Evolutionary conservation across 2,888 invertebrate genomes (phyloP).

Genomic region (Yponomeuta evonymella): DNA sequence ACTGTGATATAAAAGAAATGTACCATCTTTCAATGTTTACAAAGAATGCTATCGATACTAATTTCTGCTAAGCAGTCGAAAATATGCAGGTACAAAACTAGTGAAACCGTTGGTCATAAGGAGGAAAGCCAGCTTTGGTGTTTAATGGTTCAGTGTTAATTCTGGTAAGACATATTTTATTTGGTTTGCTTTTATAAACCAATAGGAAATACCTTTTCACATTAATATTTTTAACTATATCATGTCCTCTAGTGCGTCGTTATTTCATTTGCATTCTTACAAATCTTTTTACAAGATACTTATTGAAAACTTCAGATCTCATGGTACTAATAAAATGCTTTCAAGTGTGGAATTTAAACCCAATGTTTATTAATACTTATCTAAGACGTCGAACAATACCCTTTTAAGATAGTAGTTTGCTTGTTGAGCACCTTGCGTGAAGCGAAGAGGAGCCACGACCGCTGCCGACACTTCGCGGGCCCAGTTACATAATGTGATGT

Average conservation of each 20-base stretch:
- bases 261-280: conserved; percentile 70
- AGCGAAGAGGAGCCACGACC: conserved; percentile 39
- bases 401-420: not conserved
- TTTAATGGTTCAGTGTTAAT: conserved; percentile 35
- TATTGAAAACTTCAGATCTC: conserved; percentile 72
- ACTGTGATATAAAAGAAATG: conserved; percentile 68
- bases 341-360: conserved; percentile 58
- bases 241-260: conserved; percentile 72
- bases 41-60: conserved; percentile 6
- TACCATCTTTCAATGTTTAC: conserved; percentile 37
- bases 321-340: conserved; percentile 60
- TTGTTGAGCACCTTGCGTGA: conserved; percentile 12
- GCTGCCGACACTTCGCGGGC: conserved; percentile 28
- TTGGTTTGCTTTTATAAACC: conserved; percentile 65
- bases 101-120: conserved; percentile 41
- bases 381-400: conserved; percentile 4
- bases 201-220: conserved; percentile 76
- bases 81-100: conserved; percentile 53
- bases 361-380: conserved; percentile 16
- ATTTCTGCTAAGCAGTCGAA: conserved; percentile 35
- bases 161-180: conserved; percentile 57
- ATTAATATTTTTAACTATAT: conserved; percentile 74
- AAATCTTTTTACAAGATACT: conserved; percentile 43
- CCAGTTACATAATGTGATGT: conserved; percentile 35
- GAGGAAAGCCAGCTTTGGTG: conserved; percentile 73